Base-by-base conservation (phyloP, 2,888 invertebrate species). In the Amblyjoppa proteus region DNA sequence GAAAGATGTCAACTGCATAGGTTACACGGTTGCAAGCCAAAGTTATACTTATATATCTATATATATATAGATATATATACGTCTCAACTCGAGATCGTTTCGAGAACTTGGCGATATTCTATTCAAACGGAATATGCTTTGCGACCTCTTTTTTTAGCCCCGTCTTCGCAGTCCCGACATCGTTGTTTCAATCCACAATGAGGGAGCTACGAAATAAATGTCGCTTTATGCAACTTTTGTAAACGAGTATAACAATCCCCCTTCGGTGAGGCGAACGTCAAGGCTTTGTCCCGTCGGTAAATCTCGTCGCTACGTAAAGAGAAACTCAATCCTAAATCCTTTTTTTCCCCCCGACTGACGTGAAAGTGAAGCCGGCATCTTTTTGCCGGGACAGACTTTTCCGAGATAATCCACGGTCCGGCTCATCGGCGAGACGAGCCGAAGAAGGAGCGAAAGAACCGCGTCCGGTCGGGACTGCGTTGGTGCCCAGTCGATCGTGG, bases 401-500 rank as follows among this genome's bases (percentile, higher is more conserved):
- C 53, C 51, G 51, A 53, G 53, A 53, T 76, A 68, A 76, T 76
- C 53, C 53, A 7, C 49, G 28, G n/a, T 31, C 49, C 20, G 34
- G 34, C 34, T 49, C 49, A 11, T 45, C 34, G 2, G 34, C 9
- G 34, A 81, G 49, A 25, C 16, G 34, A 51, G 9, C 53, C 9
- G 31, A 61, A 28, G 38, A 79, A 51, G 51, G 64, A 49, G 53
- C 53, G 66, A 56, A 71, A 66, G 16, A 20, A 58, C 49, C 28
- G 20, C 1, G 25, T 56, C 64, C 75, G 56, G 56, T 68, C 16
- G 66, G 34, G 45, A 34, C 75, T 79, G 71, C 58, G 70, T 25
- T 45, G 25, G 25, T 11, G 61, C 80, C 61, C 16, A 80, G 73
- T 83, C 83, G 85, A 85, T 85, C 85, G 80, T 68, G 64, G 5